These are phyloP conservation scores for Blomia tropicalis DNA, from an alignment of 2,888 invertebrate species.

Conservation along the genomic window DNA sequence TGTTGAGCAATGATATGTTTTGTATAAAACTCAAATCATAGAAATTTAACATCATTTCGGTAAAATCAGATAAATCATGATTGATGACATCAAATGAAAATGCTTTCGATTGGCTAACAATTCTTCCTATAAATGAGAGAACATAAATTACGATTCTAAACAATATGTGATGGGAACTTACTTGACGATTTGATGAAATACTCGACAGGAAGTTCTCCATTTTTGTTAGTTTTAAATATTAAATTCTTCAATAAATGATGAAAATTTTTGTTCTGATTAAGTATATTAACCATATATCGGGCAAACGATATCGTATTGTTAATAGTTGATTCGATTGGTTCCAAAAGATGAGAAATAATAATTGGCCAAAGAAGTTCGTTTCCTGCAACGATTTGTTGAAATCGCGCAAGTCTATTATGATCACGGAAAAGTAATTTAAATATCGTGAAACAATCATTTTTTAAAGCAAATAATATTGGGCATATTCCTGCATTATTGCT, in stretches of 20 bases:
- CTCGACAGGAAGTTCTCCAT: not conserved
- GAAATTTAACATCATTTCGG: conserved; percentile 20
- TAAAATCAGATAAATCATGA: not conserved
- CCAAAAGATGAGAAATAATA: not conserved
- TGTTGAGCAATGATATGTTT: conserved; percentile 20
- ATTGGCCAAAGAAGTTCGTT: not conserved
- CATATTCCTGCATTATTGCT: conserved; percentile 5
- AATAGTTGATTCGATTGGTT: too few relatives aligned
- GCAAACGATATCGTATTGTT: not conserved
- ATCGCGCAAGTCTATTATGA: not conserved
- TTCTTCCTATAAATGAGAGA: not conserved
- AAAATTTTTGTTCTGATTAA: not conserved
- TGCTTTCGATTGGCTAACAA: not conserved
- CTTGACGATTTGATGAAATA: conserved; percentile 1
- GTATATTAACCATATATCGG: not conserved
- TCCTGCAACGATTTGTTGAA: not conserved
- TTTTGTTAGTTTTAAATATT: not conserved
- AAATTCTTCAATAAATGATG: not conserved
- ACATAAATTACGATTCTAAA: not conserved
- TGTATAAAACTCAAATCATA: not conserved
- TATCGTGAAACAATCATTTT: not conserved
- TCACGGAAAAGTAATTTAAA: not conserved
- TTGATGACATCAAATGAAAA: too few relatives aligned
- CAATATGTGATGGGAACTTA: not conserved
- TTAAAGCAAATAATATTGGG: not conserved